Base-by-base conservation (phyloP, 1,140 invertebrate genomes). In the Bradynema listronoti region DNA sequence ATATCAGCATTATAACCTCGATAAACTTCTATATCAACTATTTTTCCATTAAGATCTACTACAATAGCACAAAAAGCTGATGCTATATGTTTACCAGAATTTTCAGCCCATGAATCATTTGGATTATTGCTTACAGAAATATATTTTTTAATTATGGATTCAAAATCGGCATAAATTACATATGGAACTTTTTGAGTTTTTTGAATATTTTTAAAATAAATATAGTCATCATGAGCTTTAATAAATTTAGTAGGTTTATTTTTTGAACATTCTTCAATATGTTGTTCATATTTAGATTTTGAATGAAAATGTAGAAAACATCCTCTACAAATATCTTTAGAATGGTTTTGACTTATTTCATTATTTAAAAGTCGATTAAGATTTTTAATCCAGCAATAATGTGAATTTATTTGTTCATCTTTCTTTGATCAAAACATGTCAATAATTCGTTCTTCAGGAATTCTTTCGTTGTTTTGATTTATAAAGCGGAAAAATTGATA, bases 371-470 rank as follows among this genome's bases (percentile, higher is more conserved):
- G 16, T 46, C 41, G 43, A 51, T 65, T n/a, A 16, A 60, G 55
- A 65, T 66, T 60, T 65, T 65, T 60, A 7, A 60, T 60, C 14
- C 9, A 58, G 66, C 39, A 66, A 16, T 66, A 60, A 60, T 60
- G 58, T 14, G 39, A 9, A 60, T 16, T 50, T 32, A 9, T 61
- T 60, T 61, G 16, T 6, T 61, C 55, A 19, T 16, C 16, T 9
- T 30, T 58, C 6, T 24, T 65, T 62, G n/a, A 65, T 52, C 33
- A 9, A 53, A 53, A 42, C 52, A 53, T 11, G 50, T 53, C 51
- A 50, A 53, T 53, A n/a, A 53, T 47, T 22, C 29, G 11, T 11
- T 47, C 45, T 24, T 47, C 9, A 7, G 45, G 45, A 24, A 53
- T 45, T 16, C 52, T 42, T 45, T 16, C n/a, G n/a, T 53, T 50